phyloP scores from a whole-genome alignment of 2,888 invertebrate genomes.

The Biston stratarius region DNA sequence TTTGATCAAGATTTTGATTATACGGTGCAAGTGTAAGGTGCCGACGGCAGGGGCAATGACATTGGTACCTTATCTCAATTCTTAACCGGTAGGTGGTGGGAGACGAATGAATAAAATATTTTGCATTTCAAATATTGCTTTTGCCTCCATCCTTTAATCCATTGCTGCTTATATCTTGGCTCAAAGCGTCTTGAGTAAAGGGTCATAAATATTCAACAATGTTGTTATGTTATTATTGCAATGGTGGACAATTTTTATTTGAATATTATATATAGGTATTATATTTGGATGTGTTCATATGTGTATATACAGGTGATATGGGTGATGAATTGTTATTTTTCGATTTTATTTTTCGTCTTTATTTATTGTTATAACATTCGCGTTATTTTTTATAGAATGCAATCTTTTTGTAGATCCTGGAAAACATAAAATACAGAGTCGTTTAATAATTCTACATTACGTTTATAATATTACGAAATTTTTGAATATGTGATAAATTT shows the following conservation, averaged over 20 bases:
- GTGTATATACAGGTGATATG: too few relatives aligned
- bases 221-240: not conserved
- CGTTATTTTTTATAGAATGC: too few relatives aligned
- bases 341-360: too few relatives aligned
- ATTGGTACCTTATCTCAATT: conserved; percentile 2
- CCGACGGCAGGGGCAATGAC: conserved; percentile 1
- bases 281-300: not conserved
- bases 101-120: conserved; percentile 16
- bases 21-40: not conserved
- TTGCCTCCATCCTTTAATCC: conserved; percentile 8
- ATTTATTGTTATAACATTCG: too few relatives aligned
- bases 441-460: too few relatives aligned
- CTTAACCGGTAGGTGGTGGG: conserved; percentile 1
- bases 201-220: conserved; percentile 6
- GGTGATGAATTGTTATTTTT: too few relatives aligned
- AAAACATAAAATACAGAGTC: too few relatives aligned
- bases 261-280: not conserved
- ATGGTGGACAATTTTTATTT: conserved; percentile 4
- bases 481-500: too few relatives aligned
- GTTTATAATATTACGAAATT: too few relatives aligned
- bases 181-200: not conserved
- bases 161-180: conserved; percentile 3
- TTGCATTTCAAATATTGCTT: conserved; percentile 13
- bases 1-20: not conserved
- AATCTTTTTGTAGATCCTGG: too few relatives aligned